Evolutionary conservation across 2,797 vertebrate species (phyloP).

Genomic region (Alcedo atthis): DNA sequence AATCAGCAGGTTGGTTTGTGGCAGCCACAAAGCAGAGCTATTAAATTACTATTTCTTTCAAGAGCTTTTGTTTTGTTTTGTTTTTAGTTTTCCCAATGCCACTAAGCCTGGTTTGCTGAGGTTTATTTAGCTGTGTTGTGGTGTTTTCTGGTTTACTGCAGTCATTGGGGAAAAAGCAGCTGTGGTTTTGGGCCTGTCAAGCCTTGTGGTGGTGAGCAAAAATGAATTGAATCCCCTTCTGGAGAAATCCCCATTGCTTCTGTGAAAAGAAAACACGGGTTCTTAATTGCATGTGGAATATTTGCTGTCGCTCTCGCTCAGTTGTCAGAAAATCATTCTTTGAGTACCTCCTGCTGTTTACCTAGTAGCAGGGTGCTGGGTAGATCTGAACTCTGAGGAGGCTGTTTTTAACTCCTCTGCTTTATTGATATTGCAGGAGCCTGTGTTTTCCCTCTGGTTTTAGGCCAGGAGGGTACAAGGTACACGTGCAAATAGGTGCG

Average conservation of each 20-base stretch:
- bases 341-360: neutral
- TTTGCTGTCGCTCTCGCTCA: conserved; percentile 52
- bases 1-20: conserved; percentile 73
- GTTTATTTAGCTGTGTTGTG: neutral
- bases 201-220: neutral
- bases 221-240: conserved; percentile 9
- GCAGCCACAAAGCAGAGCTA: neutral
- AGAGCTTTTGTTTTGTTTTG: neutral
- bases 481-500: neutral
- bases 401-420: neutral
- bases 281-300: conserved; percentile 38
- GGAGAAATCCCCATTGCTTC: conserved; percentile 31
- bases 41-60: neutral
- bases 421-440: conserved; percentile 1
- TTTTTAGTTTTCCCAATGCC: neutral
- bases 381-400: neutral
- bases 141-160: neutral
- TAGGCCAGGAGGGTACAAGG: neutral
- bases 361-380: neutral
- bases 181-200: neutral
- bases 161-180: neutral
- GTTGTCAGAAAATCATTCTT: conserved; percentile 40
- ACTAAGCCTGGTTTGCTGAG: neutral
- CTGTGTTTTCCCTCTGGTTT: neutral
- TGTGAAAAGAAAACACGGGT: conserved; percentile 24